Base-by-base conservation (phyloP, 2,113 vertebrate genomes). In the Rhadina sibilatrix region DNA sequence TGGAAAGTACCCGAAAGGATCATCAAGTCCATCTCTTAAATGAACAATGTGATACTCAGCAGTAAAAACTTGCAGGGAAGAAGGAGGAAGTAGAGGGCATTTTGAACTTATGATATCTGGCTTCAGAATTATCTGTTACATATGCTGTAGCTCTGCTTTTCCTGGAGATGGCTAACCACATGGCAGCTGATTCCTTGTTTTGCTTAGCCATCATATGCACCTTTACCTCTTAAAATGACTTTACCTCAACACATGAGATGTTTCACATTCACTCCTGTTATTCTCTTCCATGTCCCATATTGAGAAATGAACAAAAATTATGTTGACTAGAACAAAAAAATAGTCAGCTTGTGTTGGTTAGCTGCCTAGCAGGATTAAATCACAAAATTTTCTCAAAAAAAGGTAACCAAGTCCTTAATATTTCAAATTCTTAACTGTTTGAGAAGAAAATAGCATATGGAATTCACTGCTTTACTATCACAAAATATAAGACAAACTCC, bases 181-280 rank as follows among this genome's bases (percentile, higher is more conserved):
- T 37, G 27, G 50, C 31, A 42, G 30, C 16, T 66, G 44, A 31
- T 69, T 75, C n/a, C 15, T 61, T 66, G 11, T 13, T 63, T 72
- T 61, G 6, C 15, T 59, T 63, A n/a, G 4, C 10, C 83, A 10
- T 11, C 3, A 2, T 21, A 16, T 4, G 1, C 5, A 53, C 9
- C 3, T 64, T 72, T 74, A 38, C 13, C 1, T 69, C 27, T 71
- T 57, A 38, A 69, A 64, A 78, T 21, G 2, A 5, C 10, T 40
- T 61, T 68, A 35, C 8, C 11, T 68, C 17, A 68, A 31, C 11
- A 13, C 5, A 24, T 9, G 8, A 23, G 3, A 15, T 57, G 5
- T 37, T 49, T 63, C n/a, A 47, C 7, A n/a, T 68, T 47, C 35
- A 72, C 4, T 4, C 8, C 53, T 53, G 20, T 30, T 57, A 14